Percentiles rank a stretch among this genome's conserved stretches.
These are phyloP conservation scores for Penaeus vannamei DNA, from an alignment of 1,140 invertebrate species.

Conservation along the genomic window DNA sequence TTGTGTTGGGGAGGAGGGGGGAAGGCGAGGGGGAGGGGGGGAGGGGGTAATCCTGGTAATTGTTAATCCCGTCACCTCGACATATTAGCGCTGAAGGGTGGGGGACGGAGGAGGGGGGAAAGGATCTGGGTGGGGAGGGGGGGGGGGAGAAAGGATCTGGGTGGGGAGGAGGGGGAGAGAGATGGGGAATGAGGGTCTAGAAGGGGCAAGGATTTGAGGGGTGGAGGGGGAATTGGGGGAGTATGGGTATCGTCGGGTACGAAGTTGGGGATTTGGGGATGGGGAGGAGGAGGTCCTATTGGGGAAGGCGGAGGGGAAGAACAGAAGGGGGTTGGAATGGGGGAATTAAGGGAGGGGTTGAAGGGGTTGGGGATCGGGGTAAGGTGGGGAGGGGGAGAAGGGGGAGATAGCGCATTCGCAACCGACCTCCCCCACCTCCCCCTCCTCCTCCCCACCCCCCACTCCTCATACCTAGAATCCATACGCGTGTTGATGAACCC, in stretches of 20 bases:
- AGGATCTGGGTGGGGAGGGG: too few species aligned
- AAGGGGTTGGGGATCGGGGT: not conserved
- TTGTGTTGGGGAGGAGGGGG: not conserved
- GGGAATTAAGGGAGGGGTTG: not conserved
- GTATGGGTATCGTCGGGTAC: not conserved
- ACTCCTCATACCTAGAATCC: constrained; percentile 39
- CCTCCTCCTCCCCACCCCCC: too few species aligned
- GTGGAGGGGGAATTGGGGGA: not conserved
- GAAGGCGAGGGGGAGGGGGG: not conserved
- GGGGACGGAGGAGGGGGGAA: too few species aligned
- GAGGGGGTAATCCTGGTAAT: constrained; percentile 27
- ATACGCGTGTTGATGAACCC: constrained; percentile 37
- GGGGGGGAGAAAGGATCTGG: not conserved
- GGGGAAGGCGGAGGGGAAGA: not conserved
- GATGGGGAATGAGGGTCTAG: not conserved
- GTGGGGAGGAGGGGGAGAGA: not conserved
- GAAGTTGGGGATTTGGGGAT: not conserved
- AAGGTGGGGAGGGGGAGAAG: not conserved
- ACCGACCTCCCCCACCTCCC: not conserved
- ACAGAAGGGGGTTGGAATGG: too few species aligned
- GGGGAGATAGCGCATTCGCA: constrained; percentile 1
- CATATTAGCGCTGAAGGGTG: constrained; percentile 26
- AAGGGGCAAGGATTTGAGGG: not conserved
- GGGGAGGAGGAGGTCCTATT: not conserved
- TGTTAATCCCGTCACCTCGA: constrained; percentile 29